A percentile compares a stretch with the other conserved stretches of the same genome.
Conservation (phyloP, 2,113 vertebrate genomes). For the Grallaria varia region DNA sequence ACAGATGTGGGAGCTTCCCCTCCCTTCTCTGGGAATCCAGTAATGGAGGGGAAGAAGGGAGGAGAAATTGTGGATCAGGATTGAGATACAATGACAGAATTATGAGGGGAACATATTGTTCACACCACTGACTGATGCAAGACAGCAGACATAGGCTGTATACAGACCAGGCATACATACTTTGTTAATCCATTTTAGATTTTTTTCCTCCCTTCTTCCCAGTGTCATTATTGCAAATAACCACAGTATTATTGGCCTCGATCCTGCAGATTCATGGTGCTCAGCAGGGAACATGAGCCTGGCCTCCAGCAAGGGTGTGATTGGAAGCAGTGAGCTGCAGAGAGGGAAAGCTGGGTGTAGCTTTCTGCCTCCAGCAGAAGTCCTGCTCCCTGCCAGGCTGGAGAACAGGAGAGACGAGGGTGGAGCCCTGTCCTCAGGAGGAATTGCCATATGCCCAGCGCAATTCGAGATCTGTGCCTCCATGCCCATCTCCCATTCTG, state of each 20-base stretch:
- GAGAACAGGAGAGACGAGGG: neutral
- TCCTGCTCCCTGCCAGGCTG: neutral
- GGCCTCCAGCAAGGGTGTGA: slow-evolving; percentile 34
- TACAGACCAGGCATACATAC: slow-evolving; percentile 7
- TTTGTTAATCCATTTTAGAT: slow-evolving; percentile 23
- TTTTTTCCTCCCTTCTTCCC: neutral
- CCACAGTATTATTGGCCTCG: slow-evolving; percentile 22
- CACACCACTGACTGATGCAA: slow-evolving; percentile 22
- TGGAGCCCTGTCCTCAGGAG: neutral
- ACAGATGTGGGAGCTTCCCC: neutral
- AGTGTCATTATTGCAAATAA: slow-evolving; percentile 38
- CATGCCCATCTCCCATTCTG: neutral
- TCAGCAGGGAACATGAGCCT: slow-evolving; percentile 1
- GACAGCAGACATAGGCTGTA: neutral
- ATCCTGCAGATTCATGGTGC: slow-evolving; percentile 48
- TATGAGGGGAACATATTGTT: slow-evolving; percentile 22
- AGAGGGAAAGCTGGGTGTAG: slow-evolving; percentile 12
- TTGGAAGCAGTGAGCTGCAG: slow-evolving; percentile 22
- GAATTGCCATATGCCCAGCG: neutral
- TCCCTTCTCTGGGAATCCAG: neutral
- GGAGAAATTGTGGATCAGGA: neutral
- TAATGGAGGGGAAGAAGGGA: neutral
- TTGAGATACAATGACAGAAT: slow-evolving; percentile 32
- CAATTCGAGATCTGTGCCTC: neutral
- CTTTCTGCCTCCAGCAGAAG: neutral